Conservation (phyloP, 2,888 invertebrate genomes). For the Cataglyphis rosenhaueri region DNA sequence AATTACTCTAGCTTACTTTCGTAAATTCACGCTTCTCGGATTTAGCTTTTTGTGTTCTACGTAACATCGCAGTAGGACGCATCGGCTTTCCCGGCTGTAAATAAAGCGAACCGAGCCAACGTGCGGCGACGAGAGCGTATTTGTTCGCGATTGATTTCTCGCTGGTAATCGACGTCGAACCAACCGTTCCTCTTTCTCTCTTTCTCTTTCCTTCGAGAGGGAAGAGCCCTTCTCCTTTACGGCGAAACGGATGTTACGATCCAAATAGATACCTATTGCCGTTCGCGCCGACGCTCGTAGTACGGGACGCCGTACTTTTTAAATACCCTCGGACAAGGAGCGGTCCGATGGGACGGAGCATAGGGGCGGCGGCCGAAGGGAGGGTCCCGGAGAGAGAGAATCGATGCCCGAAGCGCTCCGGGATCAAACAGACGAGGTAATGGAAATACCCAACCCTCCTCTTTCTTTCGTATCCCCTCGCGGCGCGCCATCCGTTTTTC, state of each 20-base stretch:
- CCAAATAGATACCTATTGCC: constrained; percentile 56
- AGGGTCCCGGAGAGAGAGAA: constrained; percentile 33
- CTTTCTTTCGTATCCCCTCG: constrained; percentile 1
- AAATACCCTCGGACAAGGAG: constrained; percentile 44
- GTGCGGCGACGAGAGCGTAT: constrained; percentile 52
- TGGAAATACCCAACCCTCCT: constrained; percentile 52
- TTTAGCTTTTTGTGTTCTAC: constrained; percentile 26
- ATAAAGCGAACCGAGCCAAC: constrained; percentile 45
- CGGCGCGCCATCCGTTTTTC: constrained; percentile 41
- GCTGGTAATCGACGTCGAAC: constrained; percentile 52
- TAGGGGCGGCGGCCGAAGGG: background rate
- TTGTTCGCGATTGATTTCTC: constrained; percentile 56
- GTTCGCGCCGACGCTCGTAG: constrained; percentile 12
- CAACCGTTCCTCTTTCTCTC: background rate
- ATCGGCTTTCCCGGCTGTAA: constrained; percentile 38
- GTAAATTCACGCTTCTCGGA: constrained; percentile 41
- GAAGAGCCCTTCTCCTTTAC: constrained; percentile 12
- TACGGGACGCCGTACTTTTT: constrained; percentile 37
- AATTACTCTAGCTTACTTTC: constrained; percentile 19
- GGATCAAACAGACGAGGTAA: constrained; percentile 55
- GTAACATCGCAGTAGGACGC: constrained; percentile 11
- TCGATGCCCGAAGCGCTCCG: constrained; percentile 47
- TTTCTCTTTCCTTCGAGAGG: background rate
- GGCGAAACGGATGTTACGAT: constrained; percentile 50
- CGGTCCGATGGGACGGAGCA: background rate